Evolutionary conservation across 2,888 invertebrate species (phyloP).

Genomic region (Nomada flava): DNA sequence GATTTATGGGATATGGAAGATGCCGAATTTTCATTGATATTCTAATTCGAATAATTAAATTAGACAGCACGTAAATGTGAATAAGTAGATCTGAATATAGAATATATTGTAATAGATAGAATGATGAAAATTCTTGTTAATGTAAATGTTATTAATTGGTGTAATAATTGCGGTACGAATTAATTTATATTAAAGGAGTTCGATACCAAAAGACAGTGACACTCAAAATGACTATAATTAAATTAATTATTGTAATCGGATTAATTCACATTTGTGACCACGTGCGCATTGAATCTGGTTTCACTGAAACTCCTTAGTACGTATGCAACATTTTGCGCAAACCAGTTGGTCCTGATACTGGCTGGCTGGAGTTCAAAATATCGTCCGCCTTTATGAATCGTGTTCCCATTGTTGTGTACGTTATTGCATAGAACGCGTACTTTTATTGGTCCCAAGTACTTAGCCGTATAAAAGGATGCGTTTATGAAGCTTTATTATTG

Average conservation of each 20-base stretch:
- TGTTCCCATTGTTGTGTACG: slow-evolving; percentile 24
- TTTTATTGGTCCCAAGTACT: slow-evolving; percentile 10
- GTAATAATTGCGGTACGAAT: no score
- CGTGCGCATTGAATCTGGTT: not conserved
- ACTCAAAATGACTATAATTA: not conserved
- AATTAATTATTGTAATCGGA: not conserved
- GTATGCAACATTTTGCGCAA: not conserved
- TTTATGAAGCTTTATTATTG: slow-evolving; percentile 3
- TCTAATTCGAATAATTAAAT: no score
- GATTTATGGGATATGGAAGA: no score
- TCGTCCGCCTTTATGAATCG: slow-evolving; percentile 29
- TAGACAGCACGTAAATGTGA: no score
- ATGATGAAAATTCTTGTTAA: no score
- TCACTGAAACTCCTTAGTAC: not conserved
- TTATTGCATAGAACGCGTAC: slow-evolving; percentile 21
- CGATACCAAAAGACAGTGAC: not conserved
- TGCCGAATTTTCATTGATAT: no score
- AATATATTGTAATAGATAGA: no score
- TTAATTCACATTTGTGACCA: not conserved
- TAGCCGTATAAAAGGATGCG: not conserved
- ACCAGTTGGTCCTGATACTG: slow-evolving; percentile 8
- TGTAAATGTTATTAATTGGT: no score
- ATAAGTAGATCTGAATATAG: no score
- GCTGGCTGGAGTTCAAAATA: slow-evolving; percentile 28
- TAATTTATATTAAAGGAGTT: not conserved